Conservation (phyloP, 1,140 invertebrate species). For the Asbolus verrucosus region DNA sequence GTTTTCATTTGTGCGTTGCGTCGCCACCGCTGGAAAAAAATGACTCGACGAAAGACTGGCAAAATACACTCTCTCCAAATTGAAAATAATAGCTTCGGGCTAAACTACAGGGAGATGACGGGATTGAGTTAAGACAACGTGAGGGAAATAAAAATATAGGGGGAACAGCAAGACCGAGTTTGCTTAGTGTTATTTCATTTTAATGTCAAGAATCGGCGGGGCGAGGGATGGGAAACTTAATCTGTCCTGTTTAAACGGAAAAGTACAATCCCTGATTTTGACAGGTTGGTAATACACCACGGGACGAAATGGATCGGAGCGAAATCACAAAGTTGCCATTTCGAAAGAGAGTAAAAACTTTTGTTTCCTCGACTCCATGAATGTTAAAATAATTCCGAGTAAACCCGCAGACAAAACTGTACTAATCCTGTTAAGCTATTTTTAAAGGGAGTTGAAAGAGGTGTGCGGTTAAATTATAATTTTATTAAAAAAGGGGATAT, state of each 20-base stretch:
- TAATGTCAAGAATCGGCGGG: conserved; percentile 18
- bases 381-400: no score
- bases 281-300: conserved; percentile 37
- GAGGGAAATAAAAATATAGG: conserved; percentile 48
- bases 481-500: no score
- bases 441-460: no score
- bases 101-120: conserved; percentile 47
- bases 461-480: no score
- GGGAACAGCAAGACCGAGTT: conserved; percentile 35
- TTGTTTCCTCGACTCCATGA: no score
- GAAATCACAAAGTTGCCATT: no score
- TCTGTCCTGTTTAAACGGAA: conserved; percentile 34
- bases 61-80: conserved; percentile 52
- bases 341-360: no score
- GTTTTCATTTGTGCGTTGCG: conserved; percentile 44
- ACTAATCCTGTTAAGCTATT: no score
- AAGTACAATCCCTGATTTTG: conserved; percentile 44
- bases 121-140: conserved; percentile 56
- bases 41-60: conserved; percentile 46
- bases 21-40: conserved; percentile 22
- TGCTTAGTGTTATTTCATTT: conserved; percentile 42
- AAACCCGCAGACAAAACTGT: no score
- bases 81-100: conserved; percentile 55
- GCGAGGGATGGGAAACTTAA: conserved; percentile 5
- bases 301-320: conserved; percentile 6